phyloP scores from a whole-genome alignment of 53 echinoderm and acorn worm species.

The Hippasteria phrygiana region DNA sequence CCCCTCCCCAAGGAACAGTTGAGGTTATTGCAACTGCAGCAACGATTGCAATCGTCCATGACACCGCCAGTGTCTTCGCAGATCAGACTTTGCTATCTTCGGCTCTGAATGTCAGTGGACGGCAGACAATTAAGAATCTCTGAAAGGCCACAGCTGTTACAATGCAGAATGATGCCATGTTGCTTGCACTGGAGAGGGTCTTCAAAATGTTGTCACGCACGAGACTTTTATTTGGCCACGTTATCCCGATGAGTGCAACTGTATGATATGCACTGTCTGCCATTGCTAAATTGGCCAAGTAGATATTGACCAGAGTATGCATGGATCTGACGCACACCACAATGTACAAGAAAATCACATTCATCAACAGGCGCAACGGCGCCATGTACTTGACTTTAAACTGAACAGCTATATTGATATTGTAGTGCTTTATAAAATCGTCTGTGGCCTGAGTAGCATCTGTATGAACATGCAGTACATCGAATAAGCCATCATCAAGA shows the following conservation, averaged over 20 bases:
- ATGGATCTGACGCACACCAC: background rate
- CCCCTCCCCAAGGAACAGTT: background rate
- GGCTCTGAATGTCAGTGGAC: conserved; percentile 3
- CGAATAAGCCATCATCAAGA: no score
- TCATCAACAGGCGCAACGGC: background rate
- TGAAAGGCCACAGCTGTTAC: background rate
- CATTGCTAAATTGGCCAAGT: background rate
- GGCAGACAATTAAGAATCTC: background rate
- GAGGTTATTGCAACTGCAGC: background rate
- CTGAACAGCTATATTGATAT: no score
- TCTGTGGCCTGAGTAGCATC: no score
- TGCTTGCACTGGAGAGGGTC: background rate
- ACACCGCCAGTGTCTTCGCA: background rate
- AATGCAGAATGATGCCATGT: background rate
- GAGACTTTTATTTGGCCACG: background rate
- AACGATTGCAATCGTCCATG: background rate
- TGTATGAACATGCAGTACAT: no score
- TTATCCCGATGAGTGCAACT: background rate
- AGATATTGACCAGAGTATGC: background rate
- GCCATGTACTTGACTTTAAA: background rate
- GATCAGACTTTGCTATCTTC: background rate
- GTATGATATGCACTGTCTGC: background rate
- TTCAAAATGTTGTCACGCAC: background rate
- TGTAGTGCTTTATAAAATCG: no score
- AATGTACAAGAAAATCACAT: background rate